Base-by-base conservation (phyloP, 2,888 invertebrate genomes). In the Spilarctia lutea region DNA sequence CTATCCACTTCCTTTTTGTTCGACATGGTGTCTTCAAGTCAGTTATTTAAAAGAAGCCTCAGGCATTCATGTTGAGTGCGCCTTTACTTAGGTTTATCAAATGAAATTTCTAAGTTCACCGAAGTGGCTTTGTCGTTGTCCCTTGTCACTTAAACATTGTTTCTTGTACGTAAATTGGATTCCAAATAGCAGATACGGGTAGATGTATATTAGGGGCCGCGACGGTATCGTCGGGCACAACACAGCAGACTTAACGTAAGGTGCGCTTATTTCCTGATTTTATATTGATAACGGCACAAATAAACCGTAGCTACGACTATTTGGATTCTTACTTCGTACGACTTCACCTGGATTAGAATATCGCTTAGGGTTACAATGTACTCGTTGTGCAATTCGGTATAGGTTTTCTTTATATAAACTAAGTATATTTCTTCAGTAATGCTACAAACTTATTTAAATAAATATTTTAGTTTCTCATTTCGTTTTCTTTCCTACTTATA, bases 121-220 rank as follows among this genome's bases (percentile, higher is more conserved):
- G 7, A 6, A 4, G 63, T 8, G 4, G 18, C 16, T 4, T 68
- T 30, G 33, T 24, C 86, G 86, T 85, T 79, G 65, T 35, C 77
- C 68, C 86, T 82, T 71, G 20, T 80, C 0, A 27, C 79, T 88
- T 84, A 75, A 10, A 68, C 82, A 86, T 71, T 74, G 74, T 85
- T 85, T 84, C 88, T 89, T 86, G 87, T 92, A 93, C 92, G 94
- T 93, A 94, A 94, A 94, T 94, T 93, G 93, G 94, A 94, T 94
- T 93, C 92, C 87, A 92, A 93, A 92, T 92, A 93, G 92, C 91
- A 91, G 90, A 91, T 90, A 87, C 89, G 92, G 91, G 90, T 91
- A 89, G 91, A 91, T 91, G 93, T 92, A 89, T 93, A 93, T 92
- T 92, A 92, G 89, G 91, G 89, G 85, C 85, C 87, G 83, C 86